phyloP scores from a whole-genome alignment of 2,797 vertebrate species.

The Anableps anableps region DNA sequence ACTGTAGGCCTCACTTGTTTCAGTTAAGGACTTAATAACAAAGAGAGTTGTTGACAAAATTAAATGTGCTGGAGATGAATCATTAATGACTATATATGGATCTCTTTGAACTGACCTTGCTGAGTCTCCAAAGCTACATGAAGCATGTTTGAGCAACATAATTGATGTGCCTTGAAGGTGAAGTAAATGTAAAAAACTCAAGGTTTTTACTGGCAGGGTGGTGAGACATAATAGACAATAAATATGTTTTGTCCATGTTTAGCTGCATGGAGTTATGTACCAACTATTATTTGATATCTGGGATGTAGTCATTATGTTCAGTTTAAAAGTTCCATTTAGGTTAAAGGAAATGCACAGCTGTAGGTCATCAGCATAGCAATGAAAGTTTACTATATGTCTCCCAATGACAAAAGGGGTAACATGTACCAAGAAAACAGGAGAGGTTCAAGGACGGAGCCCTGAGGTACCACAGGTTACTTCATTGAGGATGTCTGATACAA shows the following conservation, averaged over 20 bases:
- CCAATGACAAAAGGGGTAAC: not conserved
- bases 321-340: not conserved
- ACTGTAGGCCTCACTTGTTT: not conserved
- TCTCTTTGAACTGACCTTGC: not conserved
- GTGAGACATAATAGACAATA: not conserved
- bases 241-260: not conserved
- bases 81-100: not conserved
- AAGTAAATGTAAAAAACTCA: not conserved
- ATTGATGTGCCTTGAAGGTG: not conserved
- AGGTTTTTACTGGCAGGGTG: not conserved
- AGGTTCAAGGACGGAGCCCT: not conserved
- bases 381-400: not conserved
- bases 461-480: not conserved
- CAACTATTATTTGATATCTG: not conserved
- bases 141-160: not conserved
- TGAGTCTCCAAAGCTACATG: not conserved
- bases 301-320: not conserved
- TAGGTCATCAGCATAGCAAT: not conserved
- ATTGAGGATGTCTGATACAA: not conserved
- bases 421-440: conserved; percentile 1
- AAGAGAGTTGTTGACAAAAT: not conserved
- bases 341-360: not conserved
- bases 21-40: not conserved
- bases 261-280: not conserved
- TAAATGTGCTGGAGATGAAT: not conserved